Base-by-base conservation (phyloP, 2,888 invertebrate genomes). In the Gortyna flavago region DNA sequence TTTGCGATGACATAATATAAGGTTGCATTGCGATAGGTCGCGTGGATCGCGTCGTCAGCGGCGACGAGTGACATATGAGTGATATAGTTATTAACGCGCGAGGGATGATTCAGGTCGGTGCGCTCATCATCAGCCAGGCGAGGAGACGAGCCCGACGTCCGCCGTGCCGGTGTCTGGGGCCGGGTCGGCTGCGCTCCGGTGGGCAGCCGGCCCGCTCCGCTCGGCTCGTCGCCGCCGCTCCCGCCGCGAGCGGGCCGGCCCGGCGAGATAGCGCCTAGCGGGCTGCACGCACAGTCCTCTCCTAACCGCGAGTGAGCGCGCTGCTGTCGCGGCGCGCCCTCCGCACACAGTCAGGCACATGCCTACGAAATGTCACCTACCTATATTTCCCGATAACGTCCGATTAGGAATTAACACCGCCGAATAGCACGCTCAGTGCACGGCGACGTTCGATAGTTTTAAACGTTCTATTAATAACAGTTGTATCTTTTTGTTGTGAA, bases 221-320 rank as follows among this genome's bases (percentile, higher is more conserved):
- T 81, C 73, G 62, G 44, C 66, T 62, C 80, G 72, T 38, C 69
- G 69, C 59, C 18, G 81, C 85, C 88, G 89, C 78, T 88, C 78
- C 83, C 92, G 92, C 91, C 77, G 85, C 81, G 87, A 89, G 90
- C 87, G 85, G 89, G 89, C 88, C 81, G 90, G 90, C 85, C 79
- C 84, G 89, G 79, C 80, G 80, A 83, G 85, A 59, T n/a, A 84
- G 90, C 93, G 90, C 88, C 69, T n/a, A 84, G 90, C 93, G 90
- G 88, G 83, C 87, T 92, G 87, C 92, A 93, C 93, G 93, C 94
- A 94, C 96, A 96, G 96, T 96, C 91, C 94, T 94, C 95, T 93
- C 92, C 92, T 92, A 95, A 93, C 96, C 96, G 95, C 95, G 95
- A 95, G 93, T 94, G 96, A 96, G 96, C 95, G 95, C 95, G 96